Base-by-base conservation (phyloP, 2,113 vertebrate species). In the Tiliqua scincoides region DNA sequence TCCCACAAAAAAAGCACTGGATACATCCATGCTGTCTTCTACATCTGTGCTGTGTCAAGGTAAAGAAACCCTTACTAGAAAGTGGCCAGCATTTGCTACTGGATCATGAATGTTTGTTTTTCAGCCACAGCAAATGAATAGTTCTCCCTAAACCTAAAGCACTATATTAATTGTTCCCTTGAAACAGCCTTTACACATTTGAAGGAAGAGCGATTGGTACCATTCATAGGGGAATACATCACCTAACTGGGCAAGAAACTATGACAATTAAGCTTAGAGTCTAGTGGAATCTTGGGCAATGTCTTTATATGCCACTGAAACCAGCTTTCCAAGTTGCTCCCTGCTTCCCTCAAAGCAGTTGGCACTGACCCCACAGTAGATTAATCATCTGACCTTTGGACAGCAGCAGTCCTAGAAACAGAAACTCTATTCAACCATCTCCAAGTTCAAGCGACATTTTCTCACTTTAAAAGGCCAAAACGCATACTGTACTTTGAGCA, bases 211-310 rank as follows among this genome's bases (percentile, higher is more conserved):
- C 35, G 23, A n/a, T 68, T 54, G 85, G 70, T 75, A 59, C 91
- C 77, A 74, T 88, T 27, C 88, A 72, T 40, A 87, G 67, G 83
- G 67, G 85, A 93, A 89, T 80, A 90, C 91, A 85, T 91, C 88
- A 90, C 70, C 32, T 82, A 73, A 87, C 77, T 86, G 61, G 74
- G 79, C 82, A 0, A 0, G 89, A 92, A 93, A 94, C 91, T 92
- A 93, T 89, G 90, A 91, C 93, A 94, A 70, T 82, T 87, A 91
- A 91, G 88, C 82, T 82, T 71, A 92, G 86, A 89, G 86, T 88
- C 88, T 79, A 88, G 89, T 74, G 83, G 89, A 95, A 94, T 95
- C 87, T 85, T 86, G 0, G 18, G 72, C 54, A 81, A 74, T 32
- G 0, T 59, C 54, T 90, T 84, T 92, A 77, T 62, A 89, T 91